phyloP scores from a whole-genome alignment of 2,888 invertebrate species.

The Eupithecia insigniata region DNA sequence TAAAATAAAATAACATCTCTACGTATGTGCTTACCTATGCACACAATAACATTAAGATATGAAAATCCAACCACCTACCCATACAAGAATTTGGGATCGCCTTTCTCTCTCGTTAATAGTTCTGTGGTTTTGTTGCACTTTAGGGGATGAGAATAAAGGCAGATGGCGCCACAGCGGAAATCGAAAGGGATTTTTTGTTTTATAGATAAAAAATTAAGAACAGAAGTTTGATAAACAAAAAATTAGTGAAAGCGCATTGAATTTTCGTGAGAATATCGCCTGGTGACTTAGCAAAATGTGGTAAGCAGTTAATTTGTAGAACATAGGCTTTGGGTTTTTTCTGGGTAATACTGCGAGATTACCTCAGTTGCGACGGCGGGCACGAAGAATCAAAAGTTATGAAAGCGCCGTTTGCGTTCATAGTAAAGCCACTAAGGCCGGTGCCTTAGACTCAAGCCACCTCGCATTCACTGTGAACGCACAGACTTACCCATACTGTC shows the following conservation, averaged over 20 bases:
- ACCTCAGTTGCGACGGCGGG: too few relatives aligned
- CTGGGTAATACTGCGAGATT: too few relatives aligned
- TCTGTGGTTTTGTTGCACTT: constrained; percentile 17
- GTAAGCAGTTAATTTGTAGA: background rate
- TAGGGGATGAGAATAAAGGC: constrained; percentile 60
- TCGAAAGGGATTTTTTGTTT: constrained; percentile 78
- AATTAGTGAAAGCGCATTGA: constrained; percentile 69
- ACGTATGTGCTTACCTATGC: too few relatives aligned
- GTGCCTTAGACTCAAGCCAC: too few relatives aligned
- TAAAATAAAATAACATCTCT: too few relatives aligned
- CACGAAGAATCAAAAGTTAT: too few relatives aligned
- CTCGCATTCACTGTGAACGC: too few relatives aligned
- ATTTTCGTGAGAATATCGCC: constrained; percentile 53
- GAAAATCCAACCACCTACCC: too few relatives aligned
- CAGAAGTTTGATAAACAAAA: constrained; percentile 55
- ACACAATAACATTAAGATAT: background rate
- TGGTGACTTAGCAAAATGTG: constrained; percentile 7
- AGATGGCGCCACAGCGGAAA: constrained; percentile 83
- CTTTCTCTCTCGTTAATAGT: constrained; percentile 5
- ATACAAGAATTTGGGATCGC: background rate
- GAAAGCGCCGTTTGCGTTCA: too few relatives aligned
- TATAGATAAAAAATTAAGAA: constrained; percentile 65
- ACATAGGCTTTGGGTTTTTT: background rate
- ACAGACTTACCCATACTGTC: background rate
- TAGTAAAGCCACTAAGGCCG: too few relatives aligned